A percentile compares a stretch with the other conserved stretches of the same genome.
These are phyloP conservation scores for Cisticola juncidis DNA, from an alignment of 2,113 vertebrate species.

Conservation along the genomic window DNA sequence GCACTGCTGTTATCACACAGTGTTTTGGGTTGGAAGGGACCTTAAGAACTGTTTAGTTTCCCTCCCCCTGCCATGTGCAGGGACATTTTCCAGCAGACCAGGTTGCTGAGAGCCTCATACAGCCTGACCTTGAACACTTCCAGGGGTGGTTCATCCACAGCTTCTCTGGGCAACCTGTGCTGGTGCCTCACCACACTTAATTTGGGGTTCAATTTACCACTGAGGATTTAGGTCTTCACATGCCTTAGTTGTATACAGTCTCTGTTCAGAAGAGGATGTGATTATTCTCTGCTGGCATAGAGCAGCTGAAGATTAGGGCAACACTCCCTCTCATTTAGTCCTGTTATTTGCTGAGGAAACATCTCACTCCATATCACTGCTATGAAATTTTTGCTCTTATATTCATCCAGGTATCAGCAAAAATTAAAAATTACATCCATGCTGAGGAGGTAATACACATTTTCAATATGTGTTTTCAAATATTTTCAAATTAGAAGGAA, in stretches of 20 bases:
- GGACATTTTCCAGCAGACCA: not conserved
- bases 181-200: not conserved
- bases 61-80: not conserved
- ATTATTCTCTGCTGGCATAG: not conserved
- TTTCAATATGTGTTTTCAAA: not conserved
- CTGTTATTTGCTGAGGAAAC: not conserved
- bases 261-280: not conserved
- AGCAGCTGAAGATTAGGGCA: not conserved
- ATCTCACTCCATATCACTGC: not conserved
- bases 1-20: not conserved
- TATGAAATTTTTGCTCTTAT: not conserved
- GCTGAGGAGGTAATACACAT: not conserved
- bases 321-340: not conserved
- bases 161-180: not conserved
- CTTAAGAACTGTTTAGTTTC: not conserved
- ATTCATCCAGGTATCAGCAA: not conserved
- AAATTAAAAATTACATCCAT: not conserved
- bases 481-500: not conserved
- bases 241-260: not conserved
- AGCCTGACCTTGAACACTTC: not conserved
- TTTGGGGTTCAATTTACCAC: not conserved
- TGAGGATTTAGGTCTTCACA: not conserved
- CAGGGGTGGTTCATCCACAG: not conserved
- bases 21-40: not conserved
- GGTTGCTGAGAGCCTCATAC: not conserved